Evolutionary conservation across 2,797 vertebrate genomes (phyloP).

Genomic region (Ibycter americanus): DNA sequence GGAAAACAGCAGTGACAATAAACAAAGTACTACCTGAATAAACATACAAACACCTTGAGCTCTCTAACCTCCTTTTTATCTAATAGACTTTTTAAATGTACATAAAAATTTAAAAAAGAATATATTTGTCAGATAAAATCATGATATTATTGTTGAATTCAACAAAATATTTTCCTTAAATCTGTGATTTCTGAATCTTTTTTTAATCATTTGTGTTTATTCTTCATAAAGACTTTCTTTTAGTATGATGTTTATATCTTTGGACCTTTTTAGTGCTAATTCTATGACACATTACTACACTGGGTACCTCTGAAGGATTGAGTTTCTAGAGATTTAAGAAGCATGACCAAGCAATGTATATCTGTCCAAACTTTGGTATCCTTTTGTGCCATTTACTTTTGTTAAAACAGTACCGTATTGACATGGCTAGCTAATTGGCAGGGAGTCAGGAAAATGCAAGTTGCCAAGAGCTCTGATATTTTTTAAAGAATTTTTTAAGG

Average conservation of each 20-base stretch:
- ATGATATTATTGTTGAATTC: constrained; percentile 85
- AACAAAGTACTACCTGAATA: constrained; percentile 88
- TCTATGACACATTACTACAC: constrained; percentile 79
- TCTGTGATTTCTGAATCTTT: constrained; percentile 83
- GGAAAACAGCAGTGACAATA: constrained; percentile 83
- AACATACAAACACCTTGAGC: constrained; percentile 84
- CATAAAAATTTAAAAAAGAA: constrained; percentile 87
- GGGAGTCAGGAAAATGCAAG: constrained; percentile 77
- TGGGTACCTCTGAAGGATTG: constrained; percentile 80
- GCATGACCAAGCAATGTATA: constrained; percentile 73
- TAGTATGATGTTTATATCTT: constrained; percentile 81
- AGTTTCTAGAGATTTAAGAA: constrained; percentile 69
- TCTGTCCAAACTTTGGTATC: constrained; percentile 73
- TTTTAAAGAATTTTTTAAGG: constrained; percentile 81
- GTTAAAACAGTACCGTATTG: constrained; percentile 73
- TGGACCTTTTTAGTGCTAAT: constrained; percentile 80
- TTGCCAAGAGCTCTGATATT: constrained; percentile 82
- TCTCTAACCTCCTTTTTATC: constrained; percentile 89
- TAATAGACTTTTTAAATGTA: constrained; percentile 86
- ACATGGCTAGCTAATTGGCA: constrained; percentile 80
- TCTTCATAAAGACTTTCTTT: constrained; percentile 80
- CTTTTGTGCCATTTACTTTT: constrained; percentile 74
- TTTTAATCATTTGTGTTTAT: constrained; percentile 83
- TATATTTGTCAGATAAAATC: constrained; percentile 89
- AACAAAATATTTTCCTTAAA: constrained; percentile 87